Percentiles rank a stretch among this genome's conserved stretches.
Conservation (phyloP, 2,113 vertebrate species). For the Apteryx owenii region DNA sequence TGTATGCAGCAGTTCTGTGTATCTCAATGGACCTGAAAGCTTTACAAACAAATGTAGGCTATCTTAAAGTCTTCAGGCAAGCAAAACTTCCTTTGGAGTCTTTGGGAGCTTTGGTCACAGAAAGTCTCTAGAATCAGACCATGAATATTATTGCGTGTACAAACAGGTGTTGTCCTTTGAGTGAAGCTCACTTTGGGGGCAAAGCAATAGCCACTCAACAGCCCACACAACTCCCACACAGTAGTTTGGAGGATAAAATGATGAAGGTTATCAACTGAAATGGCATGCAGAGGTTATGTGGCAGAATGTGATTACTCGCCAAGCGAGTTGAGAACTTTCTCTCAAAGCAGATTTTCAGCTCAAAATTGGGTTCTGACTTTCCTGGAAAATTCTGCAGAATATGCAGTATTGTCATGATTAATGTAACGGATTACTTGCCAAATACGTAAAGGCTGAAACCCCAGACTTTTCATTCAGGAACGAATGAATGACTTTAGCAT, state of each 20-base stretch:
- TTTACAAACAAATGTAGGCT: constrained; percentile 18
- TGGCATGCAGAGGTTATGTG: not conserved
- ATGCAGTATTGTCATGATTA: not conserved
- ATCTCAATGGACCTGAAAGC: not conserved
- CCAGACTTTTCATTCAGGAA: not conserved
- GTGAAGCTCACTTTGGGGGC: not conserved
- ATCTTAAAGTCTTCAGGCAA: not conserved
- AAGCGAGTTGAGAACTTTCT: not conserved
- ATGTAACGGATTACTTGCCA: not conserved
- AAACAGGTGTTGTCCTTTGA: not conserved
- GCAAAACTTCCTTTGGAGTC: not conserved
- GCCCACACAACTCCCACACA: not conserved
- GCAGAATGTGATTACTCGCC: not conserved
- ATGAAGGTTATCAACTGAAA: not conserved
- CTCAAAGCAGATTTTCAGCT: not conserved
- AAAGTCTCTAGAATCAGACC: not conserved
- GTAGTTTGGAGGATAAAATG: not conserved
- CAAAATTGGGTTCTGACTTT: not conserved
- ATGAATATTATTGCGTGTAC: not conserved
- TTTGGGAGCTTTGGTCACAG: not conserved
- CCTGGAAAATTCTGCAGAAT: not conserved
- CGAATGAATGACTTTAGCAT: not conserved
- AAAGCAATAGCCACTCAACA: not conserved
- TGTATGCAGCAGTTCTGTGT: not conserved
- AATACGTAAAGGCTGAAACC: not conserved